Conservation (phyloP, 2,113 vertebrate species). For the Cacatua alba region DNA sequence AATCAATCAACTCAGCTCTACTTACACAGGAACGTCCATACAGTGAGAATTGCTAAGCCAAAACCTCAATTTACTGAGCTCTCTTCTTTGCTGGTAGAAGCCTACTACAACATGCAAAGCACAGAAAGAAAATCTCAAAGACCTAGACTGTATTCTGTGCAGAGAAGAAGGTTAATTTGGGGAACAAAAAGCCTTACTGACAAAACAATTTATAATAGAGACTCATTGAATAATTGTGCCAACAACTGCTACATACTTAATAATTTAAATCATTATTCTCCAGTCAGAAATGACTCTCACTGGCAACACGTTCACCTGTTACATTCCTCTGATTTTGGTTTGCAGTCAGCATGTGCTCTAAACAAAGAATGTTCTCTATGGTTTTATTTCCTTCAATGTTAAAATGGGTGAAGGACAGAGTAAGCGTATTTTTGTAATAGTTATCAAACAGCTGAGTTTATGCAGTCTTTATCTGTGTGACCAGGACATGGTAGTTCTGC, state of each 20-base stretch:
- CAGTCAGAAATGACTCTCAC: background rate
- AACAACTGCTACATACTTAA: background rate
- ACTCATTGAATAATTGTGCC: background rate
- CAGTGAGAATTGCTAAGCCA: background rate
- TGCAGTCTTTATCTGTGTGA: background rate
- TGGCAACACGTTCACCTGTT: background rate
- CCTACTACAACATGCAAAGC: background rate
- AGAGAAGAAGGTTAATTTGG: background rate
- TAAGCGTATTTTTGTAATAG: background rate
- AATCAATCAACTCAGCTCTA: background rate
- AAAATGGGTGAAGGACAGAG: background rate
- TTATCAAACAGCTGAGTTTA: background rate
- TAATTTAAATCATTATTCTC: background rate
- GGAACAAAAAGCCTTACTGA: background rate
- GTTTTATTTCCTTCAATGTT: background rate
- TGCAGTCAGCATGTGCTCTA: background rate
- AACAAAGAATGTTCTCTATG: background rate
- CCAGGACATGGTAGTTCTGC: background rate
- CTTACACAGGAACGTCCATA: background rate
- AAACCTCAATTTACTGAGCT: background rate
- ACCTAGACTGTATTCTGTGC: background rate
- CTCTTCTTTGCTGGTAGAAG: background rate
- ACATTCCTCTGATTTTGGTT: background rate
- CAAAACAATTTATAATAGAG: background rate
- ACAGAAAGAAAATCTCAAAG: background rate